Evolutionary conservation across 2,797 vertebrate genomes (phyloP), one percentile per base, ranked within the genome.

Genomic region (Emydoidea blandingii): DNA sequence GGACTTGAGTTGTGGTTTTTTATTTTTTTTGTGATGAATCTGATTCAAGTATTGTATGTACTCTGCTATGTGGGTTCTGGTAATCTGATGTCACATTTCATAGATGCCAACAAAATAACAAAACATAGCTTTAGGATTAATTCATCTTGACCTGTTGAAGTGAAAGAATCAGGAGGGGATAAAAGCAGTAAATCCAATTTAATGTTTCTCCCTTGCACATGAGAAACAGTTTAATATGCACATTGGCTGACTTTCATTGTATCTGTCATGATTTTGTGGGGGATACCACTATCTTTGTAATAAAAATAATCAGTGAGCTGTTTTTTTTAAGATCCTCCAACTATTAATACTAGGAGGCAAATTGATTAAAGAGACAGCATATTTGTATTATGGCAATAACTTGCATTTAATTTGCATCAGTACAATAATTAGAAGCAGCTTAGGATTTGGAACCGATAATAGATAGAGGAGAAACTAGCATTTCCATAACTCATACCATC

Each of bases 11-110:
- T 47, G 44, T 47, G 7, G 8, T 81, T 44, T 93, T n/a, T n/a
- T n/a, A n/a, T 88, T 81, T 4, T 54, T 53, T 79, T 53, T 81
- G 62, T 79, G n/a, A 12, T 89, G n/a, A 95, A 91, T 92, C 49
- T 54, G n/a, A 93, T 91, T 93, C 56, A 68, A 85, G 12, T 92
- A 49, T 85, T 89, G 76, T 34, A 94, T 89, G 44, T 62, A 91
- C 68, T 88, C 34, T 86, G 87, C 91, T 89, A 8, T 57, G 19
- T 72, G 85, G 49, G 62, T 95, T 90, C 94, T 81, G 89, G 95
- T 82, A 92, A 14, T 93, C 56, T 92, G 49, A 47, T 41, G 62
- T 93, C 93, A 92, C 14, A 90, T 94, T 88, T 87, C 44, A 88
- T 87, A 83, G 87, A 37, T 85, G 93, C 49, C 56, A 91, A 87